phyloP scores from a whole-genome alignment of 2,888 invertebrate species.

The Girardia tigrina region DNA sequence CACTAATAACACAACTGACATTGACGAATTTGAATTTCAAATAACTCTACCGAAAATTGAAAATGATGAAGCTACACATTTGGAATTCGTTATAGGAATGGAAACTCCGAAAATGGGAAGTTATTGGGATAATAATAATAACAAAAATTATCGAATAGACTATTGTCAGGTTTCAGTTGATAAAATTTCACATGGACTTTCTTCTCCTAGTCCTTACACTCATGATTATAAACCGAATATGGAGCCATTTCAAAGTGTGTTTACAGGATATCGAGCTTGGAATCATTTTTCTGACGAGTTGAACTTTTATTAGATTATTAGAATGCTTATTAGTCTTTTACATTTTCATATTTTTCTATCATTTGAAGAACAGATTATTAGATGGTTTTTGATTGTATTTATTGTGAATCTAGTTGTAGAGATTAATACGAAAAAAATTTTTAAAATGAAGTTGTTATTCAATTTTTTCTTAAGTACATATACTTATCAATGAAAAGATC shows the following conservation, averaged over 20 bases:
- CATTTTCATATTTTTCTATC: conserved; percentile 19
- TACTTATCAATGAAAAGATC: no score
- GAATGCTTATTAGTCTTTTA: background rate
- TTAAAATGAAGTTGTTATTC: no score
- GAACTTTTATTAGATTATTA: conserved; percentile 23
- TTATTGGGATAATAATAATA: conserved; percentile 6
- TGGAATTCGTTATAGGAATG: background rate
- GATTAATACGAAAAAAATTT: no score
- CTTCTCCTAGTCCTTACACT: background rate
- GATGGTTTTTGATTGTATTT: conserved; percentile 17
- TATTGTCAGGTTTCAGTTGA: background rate
- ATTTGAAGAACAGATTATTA: background rate
- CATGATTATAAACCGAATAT: background rate
- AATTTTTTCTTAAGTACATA: no score
- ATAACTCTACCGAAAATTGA: background rate
- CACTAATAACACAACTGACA: background rate
- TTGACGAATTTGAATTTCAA: conserved; percentile 11
- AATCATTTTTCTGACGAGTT: conserved; percentile 17
- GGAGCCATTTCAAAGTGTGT: background rate
- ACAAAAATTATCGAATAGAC: background rate
- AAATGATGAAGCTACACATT: background rate
- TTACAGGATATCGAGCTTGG: background rate
- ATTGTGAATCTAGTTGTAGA: background rate
- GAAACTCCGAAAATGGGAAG: conserved; percentile 3
- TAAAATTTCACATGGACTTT: conserved; percentile 7